Conservation (phyloP, 2,113 vertebrate species). For the Triplophysa rosa region DNA sequence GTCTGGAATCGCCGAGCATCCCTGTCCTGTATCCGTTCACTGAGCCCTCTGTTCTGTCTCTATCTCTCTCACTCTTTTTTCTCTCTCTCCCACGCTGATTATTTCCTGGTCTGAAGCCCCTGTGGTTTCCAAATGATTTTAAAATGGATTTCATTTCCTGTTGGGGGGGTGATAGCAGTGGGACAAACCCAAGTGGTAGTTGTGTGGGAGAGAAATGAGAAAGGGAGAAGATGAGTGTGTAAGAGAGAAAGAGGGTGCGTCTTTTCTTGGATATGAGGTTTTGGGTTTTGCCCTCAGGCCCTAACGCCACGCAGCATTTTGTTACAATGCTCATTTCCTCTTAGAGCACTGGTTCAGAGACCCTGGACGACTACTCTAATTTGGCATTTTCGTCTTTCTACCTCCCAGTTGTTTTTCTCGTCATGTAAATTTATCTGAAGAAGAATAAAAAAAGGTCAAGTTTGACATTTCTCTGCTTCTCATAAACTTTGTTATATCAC, state of each 20-base stretch:
- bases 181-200: constrained; percentile 39
- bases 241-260: constrained; percentile 6
- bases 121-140: constrained; percentile 60
- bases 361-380: constrained; percentile 30
- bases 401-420: background rate
- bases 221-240: constrained; percentile 14
- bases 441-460: background rate
- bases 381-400: constrained; percentile 28
- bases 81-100: constrained; percentile 52
- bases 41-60: constrained; percentile 7
- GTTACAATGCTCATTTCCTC: constrained; percentile 56
- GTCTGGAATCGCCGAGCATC: constrained; percentile 34
- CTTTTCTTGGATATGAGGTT: constrained; percentile 42
- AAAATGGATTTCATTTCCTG: constrained; percentile 62
- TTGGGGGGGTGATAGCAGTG: constrained; percentile 35
- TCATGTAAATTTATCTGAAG: background rate
- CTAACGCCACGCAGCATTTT: constrained; percentile 49
- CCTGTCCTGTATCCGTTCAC: constrained; percentile 43
- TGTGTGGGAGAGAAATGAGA: constrained; percentile 25
- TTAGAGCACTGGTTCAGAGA: constrained; percentile 33
- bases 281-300: constrained; percentile 49
- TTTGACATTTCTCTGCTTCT: background rate
- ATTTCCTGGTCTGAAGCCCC: constrained; percentile 55
- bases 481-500: background rate
- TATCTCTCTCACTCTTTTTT: constrained; percentile 2